A percentile compares a stretch with the other conserved stretches of the same genome.
These are phyloP conservation scores for Spicauda simplicius DNA, from an alignment of 2,888 invertebrate species.

Conservation along the genomic window DNA sequence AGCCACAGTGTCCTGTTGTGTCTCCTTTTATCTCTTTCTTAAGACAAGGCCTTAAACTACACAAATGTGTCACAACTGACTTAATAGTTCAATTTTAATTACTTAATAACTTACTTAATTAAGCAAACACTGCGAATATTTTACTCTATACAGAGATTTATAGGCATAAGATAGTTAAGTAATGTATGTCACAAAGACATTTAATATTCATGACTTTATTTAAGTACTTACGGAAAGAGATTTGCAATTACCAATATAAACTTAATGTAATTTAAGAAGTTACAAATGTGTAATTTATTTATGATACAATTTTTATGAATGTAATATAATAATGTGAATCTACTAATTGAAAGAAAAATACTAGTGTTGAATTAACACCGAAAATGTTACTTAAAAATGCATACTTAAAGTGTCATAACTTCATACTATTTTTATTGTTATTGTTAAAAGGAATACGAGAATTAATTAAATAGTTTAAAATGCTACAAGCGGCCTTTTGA, in stretches of 20 bases:
- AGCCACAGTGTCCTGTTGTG: too few relatives aligned
- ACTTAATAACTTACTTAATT: not conserved
- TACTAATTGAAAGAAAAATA: not conserved
- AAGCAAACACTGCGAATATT: conserved; percentile 21
- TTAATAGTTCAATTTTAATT: not conserved
- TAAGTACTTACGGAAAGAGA: not conserved
- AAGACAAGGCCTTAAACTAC: not conserved
- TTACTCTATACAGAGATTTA: conserved; percentile 30
- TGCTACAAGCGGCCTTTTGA: not conserved
- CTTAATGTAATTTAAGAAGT: not conserved
- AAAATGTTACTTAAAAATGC: too few relatives aligned
- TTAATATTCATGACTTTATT: not conserved
- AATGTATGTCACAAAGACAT: conserved; percentile 15
- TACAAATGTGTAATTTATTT: not conserved
- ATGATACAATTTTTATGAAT: not conserved
- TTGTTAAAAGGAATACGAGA: not conserved
- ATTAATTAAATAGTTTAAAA: not conserved
- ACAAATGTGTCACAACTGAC: not conserved
- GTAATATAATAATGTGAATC: not conserved
- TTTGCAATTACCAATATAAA: not conserved
- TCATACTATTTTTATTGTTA: not conserved
- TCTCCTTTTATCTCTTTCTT: not conserved
- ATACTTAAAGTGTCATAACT: too few relatives aligned
- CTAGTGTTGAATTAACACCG: too few relatives aligned
- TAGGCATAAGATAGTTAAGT: conserved; percentile 5